Evolutionary conservation across 2,797 vertebrate species (phyloP), one percentile per base, ranked within the genome.

Genomic region (Linurgus olivaceus): DNA sequence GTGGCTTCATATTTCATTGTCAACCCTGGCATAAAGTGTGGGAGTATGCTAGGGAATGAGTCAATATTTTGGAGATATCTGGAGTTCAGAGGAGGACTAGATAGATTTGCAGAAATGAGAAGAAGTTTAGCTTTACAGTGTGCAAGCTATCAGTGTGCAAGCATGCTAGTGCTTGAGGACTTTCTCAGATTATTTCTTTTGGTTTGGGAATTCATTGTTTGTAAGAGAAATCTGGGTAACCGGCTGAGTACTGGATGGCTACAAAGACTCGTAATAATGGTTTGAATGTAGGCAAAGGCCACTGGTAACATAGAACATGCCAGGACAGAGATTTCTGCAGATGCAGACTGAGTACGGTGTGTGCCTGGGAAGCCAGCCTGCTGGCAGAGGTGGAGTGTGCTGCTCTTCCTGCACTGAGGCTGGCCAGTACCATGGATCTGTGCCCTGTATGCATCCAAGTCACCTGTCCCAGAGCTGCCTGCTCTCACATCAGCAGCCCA

Each of bases 401-500:
- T 76, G 42, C 37, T 72, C 9, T 59, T 55, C 24, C 35, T 58
- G 58, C 21, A 1, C 13, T 29, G 62, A 52, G 20, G 12, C 13
- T 76, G 50, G 10, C 14, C 31, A 1, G n/a, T 48, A 28, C 28
- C 31, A 4, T 12, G 33, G 29, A 15, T 76, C 45, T 83, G 31
- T 37, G 51, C 13, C 23, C 17, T 0, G 0, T 29, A 0, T 35
- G 25, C 17, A 0, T 28, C 44, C 0, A 11, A 20, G 40, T 42
- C n/a, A 21, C 9, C 26, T 35, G 23, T 51, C 33, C 58, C 38
- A 48, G 54, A 59, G 72, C 50, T 5, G 7, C 45, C 33, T 31
- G 9, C 31, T 82, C 29, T 15, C 24, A 9, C 48, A 42, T 19
- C 71, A 76, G 54, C 54, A 59, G 31, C 40, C 52, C 50, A 24